Conservation (phyloP, 37 sponge, comb jelly and placozoan genomes). For the Geodia barretti region DNA sequence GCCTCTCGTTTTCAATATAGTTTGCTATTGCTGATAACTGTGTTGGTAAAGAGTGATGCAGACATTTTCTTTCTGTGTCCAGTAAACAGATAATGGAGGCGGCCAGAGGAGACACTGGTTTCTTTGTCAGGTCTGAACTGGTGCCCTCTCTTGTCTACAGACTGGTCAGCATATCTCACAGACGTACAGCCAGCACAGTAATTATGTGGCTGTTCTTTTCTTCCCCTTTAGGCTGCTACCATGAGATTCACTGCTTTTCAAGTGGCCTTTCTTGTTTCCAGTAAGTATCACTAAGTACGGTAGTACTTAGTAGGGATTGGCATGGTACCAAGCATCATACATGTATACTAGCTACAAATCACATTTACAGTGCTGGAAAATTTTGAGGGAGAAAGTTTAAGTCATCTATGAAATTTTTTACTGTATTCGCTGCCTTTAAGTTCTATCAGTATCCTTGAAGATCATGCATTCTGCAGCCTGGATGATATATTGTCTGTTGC, state of each 20-base stretch:
- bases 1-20: too few species aligned
- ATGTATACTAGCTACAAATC: too few species aligned
- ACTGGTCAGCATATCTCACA: constrained; percentile 19
- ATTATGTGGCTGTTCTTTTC: background rate
- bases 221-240: constrained; percentile 35
- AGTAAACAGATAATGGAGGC: constrained; percentile 45
- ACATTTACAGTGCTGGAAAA: background rate
- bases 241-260: constrained; percentile 47
- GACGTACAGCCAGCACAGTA: background rate
- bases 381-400: too few species aligned
- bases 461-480: constrained; percentile 15
- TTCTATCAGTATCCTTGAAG: background rate
- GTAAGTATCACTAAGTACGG: too few species aligned
- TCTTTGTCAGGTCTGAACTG: constrained; percentile 42
- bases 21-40: too few species aligned
- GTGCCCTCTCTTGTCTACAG: constrained; percentile 42
- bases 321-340: too few species aligned
- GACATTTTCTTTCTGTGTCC: background rate
- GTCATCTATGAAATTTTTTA: too few species aligned
- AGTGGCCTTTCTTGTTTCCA: constrained; percentile 13
- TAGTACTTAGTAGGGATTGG: too few species aligned
- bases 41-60: background rate
- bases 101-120: constrained; percentile 22
- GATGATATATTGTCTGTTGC: constrained; percentile 22
- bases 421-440: too few species aligned